Base-by-base conservation (phyloP, 2,888 invertebrate species). In the Loripinus fragilis region DNA sequence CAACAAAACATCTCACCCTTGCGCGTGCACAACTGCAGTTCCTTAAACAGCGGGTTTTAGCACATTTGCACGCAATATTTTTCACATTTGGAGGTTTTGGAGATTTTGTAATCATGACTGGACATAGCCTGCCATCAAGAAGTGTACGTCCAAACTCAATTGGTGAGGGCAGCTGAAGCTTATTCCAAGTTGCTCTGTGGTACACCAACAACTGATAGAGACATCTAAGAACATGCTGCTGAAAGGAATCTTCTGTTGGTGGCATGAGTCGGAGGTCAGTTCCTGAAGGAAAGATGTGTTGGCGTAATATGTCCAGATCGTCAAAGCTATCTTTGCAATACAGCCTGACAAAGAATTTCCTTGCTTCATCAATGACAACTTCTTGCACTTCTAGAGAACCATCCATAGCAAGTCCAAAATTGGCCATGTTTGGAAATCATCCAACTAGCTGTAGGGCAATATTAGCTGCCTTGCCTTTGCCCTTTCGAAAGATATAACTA, bases 31-130 rank as follows among this genome's bases (percentile, higher is more conserved):
- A 55, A 25, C 7, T 8, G 28, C 55, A 55, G 55, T 55, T 55
- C 15, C 55, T 25, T 15, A 55, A 28, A 15, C 28, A 55, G 28
- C 25, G 25, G 3, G 55, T 55, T 28, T 23, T 55, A 28, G 8
- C 15, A 55, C 55, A 55, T 55, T 25, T 55, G 28, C 55, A 55
- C 7, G 55, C 55, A 55, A 28, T 25, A 15, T 55, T 55, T 28
- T 55, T 55, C 15, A 55, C 25, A 55, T 55, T 55, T 25, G 55
- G 55, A 7, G 55, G 55, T 28, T 55, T 10, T 2, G 25, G 55
- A 28, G 55, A 28, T 55, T 55, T 55, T 55, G 55, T 55, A 2
- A 55, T 55, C 55, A 55, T 55, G 5, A 55, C 55, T 7, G 55
- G 55, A 55, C 10, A 38, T 5, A 55, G 55, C 25, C 55, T 55